Evolutionary conservation across 1,140 invertebrate species (phyloP).

Genomic region (Ostrea edulis): DNA sequence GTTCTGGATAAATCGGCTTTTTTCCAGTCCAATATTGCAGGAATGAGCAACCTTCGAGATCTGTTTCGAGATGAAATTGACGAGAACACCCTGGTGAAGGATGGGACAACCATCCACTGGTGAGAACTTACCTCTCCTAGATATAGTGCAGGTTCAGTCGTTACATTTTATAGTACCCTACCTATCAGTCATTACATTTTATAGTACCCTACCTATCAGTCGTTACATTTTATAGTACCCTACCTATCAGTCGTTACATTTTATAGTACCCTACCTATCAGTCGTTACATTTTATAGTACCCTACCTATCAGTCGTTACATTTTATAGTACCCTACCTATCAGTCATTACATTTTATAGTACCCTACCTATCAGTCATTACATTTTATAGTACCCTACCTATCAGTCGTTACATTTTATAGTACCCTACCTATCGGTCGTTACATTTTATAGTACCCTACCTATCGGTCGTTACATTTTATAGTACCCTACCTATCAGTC

Average conservation of each 20-base stretch:
- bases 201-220: not conserved
- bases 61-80: slow-evolving; percentile 28
- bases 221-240: not conserved
- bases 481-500: not conserved
- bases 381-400: not conserved
- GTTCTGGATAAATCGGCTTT: slow-evolving; percentile 36
- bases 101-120: slow-evolving; percentile 35
- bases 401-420: not conserved
- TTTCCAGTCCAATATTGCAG: slow-evolving; percentile 36
- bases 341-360: not conserved
- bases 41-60: not conserved
- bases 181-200: not conserved
- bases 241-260: not conserved
- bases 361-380: not conserved
- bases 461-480: not conserved
- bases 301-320: not conserved
- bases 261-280: not conserved
- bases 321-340: not conserved
- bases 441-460: not conserved
- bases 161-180: not conserved
- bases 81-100: slow-evolving; percentile 16
- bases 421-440: not conserved
- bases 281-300: not conserved
- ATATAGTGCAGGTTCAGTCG: no score
- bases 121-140: not conserved